A percentile compares a stretch with the other conserved stretches of the same genome.
Conservation (phyloP, 2,797 vertebrate genomes). For the Paramormyrops hopkinsi region DNA sequence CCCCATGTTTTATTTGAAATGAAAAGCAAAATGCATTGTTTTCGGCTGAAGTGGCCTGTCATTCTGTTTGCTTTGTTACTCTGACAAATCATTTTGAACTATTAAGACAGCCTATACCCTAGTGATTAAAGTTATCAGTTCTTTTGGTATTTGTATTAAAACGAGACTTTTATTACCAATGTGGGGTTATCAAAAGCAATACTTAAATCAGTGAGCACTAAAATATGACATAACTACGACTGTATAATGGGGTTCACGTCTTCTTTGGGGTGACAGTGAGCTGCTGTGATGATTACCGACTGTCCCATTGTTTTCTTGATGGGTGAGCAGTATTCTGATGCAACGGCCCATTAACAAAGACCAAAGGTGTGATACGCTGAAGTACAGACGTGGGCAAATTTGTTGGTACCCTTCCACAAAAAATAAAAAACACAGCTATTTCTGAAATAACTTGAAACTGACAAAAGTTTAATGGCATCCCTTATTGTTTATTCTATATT, state of each 20-base stretch:
- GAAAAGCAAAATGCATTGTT: neutral
- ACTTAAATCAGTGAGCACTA: too few relatives aligned
- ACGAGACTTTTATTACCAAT: too few relatives aligned
- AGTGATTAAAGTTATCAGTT: neutral
- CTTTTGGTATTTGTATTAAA: too few relatives aligned
- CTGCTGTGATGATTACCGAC: neutral
- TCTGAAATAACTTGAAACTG: neutral
- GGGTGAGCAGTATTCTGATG: neutral
- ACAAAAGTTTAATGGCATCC: neutral
- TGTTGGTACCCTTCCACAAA: neutral
- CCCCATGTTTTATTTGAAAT: neutral
- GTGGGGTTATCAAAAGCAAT: too few relatives aligned
- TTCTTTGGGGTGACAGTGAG: neutral
- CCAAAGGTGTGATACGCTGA: neutral
- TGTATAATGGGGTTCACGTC: neutral
- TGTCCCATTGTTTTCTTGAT: neutral
- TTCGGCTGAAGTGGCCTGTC: neutral
- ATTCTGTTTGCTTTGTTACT: neutral
- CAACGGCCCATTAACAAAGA: neutral
- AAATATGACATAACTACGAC: too few relatives aligned
- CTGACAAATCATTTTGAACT: neutral
- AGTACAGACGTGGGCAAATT: neutral
- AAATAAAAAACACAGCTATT: neutral
- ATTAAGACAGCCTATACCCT: neutral
- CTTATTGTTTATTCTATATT: neutral